Base-by-base conservation (phyloP, 2,113 vertebrate species). In the Recurvirostra avosetta region DNA sequence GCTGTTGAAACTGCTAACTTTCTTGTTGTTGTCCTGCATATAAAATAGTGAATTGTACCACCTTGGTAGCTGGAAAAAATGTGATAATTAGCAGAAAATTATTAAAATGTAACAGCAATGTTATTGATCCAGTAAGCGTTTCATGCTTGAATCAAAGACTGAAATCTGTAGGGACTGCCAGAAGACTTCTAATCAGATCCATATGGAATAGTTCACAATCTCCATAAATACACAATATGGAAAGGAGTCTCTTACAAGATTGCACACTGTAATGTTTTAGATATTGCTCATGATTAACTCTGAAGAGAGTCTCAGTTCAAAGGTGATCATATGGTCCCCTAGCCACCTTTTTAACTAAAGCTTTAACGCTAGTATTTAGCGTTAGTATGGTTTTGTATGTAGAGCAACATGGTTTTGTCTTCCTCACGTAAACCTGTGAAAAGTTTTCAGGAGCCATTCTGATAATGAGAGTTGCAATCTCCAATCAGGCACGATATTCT, bases 381-480 rank as follows among this genome's bases (percentile, higher is more conserved):
- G 4, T n/a, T 62, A 41, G 29, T 36, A 27, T 67, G 61, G 50
- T 78, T 91, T 91, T 72, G 12, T 72, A 11, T 38, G 58, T 93
- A 80, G 67, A 92, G 56, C 49, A 83, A 66, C 90, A 36, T 45
- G 73, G 41, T 90, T 96, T 96, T 92, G 18, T 77, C 78, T 96
- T 96, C 77, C 61, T 77, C 70, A 61, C 30, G 6, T 92, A 75
- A 94, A 96, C 94, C 96, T 92, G 71, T 25, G 61, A 56, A 73
- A 95, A 91, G 81, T 95, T 98, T 92, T 95, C 94, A 94, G 80
- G 97, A 98, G 96, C 96, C 91, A 29, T 97, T 98, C 96, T 98
- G 98, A 97, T 99, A 99, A 99, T 98, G 98, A 99, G 98, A 88
- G 90, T 95, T 98, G 97, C 98, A 97, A 65, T 97, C 98, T 98